Percentiles rank a stretch among this genome's conserved stretches.
phyloP scores from a whole-genome alignment of 2,113 vertebrate species.

The Archilochus colubris region DNA sequence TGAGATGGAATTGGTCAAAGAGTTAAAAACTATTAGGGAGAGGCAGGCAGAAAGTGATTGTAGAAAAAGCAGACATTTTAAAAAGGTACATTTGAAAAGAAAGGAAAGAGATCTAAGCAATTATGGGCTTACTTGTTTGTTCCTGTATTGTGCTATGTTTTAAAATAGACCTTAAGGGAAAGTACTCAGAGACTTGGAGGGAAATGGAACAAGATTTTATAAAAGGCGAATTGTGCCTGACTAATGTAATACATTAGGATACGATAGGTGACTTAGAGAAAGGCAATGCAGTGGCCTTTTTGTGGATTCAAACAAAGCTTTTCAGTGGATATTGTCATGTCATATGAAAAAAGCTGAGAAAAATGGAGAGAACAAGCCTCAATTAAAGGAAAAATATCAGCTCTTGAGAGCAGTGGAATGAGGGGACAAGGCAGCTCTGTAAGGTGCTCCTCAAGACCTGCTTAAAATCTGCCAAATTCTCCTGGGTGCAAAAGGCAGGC shows the following conservation, averaged over 20 bases:
- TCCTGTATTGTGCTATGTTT: neutral
- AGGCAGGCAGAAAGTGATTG: neutral
- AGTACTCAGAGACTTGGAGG: neutral
- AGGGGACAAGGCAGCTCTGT: neutral
- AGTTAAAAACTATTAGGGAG: conserved; percentile 1
- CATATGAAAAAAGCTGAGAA: neutral
- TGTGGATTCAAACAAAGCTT: neutral
- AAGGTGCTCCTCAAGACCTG: neutral
- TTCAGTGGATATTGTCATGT: neutral
- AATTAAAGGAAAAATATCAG: neutral
- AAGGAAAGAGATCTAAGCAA: neutral
- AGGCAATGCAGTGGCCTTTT: neutral
- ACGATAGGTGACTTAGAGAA: neutral
- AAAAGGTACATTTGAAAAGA: neutral
- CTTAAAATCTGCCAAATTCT: neutral
- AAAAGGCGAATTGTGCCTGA: neutral
- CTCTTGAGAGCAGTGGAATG: neutral
- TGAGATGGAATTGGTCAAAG: neutral
- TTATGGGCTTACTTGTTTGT: neutral
- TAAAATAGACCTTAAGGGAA: neutral
- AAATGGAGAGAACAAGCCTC: neutral
- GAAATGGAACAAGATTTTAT: neutral
- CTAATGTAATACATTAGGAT: neutral
- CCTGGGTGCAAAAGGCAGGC: neutral
- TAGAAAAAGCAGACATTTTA: neutral